Percentiles rank a stretch among this genome's conserved stretches.
Conservation (phyloP, 2,797 vertebrate genomes). For the Urocyon cinereoargenteus region DNA sequence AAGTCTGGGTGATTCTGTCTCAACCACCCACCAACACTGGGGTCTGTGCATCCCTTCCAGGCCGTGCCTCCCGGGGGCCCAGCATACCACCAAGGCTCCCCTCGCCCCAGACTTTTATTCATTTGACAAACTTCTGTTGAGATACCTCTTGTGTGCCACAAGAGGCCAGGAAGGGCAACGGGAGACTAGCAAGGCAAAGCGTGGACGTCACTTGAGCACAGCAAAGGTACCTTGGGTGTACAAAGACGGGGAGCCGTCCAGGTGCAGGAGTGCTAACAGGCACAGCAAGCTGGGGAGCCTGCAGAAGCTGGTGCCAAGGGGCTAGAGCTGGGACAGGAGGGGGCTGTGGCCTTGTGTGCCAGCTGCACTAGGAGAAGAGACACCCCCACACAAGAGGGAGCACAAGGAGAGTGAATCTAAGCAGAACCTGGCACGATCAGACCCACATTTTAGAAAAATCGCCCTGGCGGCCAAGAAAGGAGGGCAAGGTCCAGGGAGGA, state of each 20-base stretch:
- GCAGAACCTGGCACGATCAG: not conserved
- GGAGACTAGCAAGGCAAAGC: not conserved
- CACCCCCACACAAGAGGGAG: too few species aligned
- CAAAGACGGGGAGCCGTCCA: not conserved
- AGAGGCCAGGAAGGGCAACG: not conserved
- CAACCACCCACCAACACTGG: not conserved
- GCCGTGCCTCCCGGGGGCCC: accelerated
- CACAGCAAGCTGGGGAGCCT: not conserved
- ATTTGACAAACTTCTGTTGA: not conserved
- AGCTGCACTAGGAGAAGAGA: not conserved
- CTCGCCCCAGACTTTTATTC: not conserved
- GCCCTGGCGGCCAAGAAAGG: not conserved
- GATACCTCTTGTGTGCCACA: not conserved
- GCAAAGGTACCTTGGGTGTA: not conserved
- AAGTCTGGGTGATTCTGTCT: not conserved
- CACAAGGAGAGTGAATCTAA: not conserved
- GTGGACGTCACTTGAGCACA: not conserved
- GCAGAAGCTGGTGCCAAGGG: not conserved
- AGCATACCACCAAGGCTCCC: not conserved
- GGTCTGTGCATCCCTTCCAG: not conserved
- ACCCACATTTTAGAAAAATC: not conserved
- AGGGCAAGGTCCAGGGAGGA: not conserved
- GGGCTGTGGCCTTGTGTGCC: not conserved
- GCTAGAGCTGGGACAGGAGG: not conserved
- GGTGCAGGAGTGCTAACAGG: accelerated